Conservation (phyloP, 2,888 invertebrate genomes). For the Ectobius pallidus region DNA sequence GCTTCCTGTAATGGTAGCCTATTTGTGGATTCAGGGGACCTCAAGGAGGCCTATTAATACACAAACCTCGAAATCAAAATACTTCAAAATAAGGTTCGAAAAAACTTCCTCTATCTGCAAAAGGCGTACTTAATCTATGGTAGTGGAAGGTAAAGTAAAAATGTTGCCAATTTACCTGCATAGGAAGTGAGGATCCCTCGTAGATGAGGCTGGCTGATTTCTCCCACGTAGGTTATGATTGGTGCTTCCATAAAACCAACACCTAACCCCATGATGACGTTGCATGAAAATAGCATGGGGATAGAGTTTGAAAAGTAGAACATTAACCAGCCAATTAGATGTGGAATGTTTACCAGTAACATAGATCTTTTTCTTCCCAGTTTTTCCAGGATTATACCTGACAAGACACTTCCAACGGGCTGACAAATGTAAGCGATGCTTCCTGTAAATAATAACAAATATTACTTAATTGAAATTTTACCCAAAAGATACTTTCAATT, state of each 20-base stretch:
- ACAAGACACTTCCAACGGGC: slow-evolving; percentile 63
- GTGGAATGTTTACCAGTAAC: slow-evolving; percentile 64
- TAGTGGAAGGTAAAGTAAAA: too few relatives aligned
- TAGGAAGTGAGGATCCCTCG: slow-evolving; percentile 62
- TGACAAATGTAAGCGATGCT: slow-evolving; percentile 64
- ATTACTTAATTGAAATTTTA: too few relatives aligned
- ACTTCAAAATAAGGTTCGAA: too few relatives aligned
- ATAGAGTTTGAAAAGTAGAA: slow-evolving; percentile 60
- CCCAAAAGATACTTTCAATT: too few relatives aligned
- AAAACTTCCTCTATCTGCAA: too few relatives aligned
- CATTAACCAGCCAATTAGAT: slow-evolving; percentile 63
- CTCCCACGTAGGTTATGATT: slow-evolving; percentile 66
- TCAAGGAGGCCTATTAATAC: too few relatives aligned
- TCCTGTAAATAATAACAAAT: too few relatives aligned
- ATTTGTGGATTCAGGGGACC: too few relatives aligned
- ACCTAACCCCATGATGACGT: slow-evolving; percentile 62
- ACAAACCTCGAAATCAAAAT: too few relatives aligned
- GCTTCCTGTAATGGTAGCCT: too few relatives aligned
- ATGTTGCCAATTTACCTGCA: slow-evolving; percentile 53
- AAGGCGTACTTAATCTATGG: too few relatives aligned
- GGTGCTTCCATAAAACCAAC: slow-evolving; percentile 67
- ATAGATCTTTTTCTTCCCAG: slow-evolving; percentile 62
- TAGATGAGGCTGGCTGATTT: slow-evolving; percentile 62
- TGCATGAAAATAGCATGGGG: slow-evolving; percentile 58
- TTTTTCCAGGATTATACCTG: slow-evolving; percentile 61